Evolutionary conservation across 2,888 invertebrate genomes (phyloP), one percentile per base, ranked within the genome.

Genomic region (Amphipyra berbera): DNA sequence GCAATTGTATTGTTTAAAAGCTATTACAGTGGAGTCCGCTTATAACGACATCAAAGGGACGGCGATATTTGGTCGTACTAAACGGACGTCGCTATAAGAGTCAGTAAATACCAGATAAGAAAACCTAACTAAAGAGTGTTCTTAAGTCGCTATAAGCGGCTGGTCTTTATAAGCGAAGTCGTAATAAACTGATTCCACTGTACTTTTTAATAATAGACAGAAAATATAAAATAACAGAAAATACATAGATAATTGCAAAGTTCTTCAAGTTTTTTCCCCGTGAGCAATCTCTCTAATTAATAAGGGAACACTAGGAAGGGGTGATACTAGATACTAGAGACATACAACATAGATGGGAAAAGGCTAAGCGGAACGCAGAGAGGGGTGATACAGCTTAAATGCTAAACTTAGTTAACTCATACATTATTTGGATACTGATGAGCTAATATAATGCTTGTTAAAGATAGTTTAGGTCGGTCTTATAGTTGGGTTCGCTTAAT

Each of bases 181-280:
- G n/a, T n/a, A n/a, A n/a, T n/a, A n/a, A n/a, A n/a, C n/a, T n/a
- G n/a, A n/a, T n/a, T n/a, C n/a, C n/a, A n/a, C n/a, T n/a, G n/a
- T n/a, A n/a, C n/a, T n/a, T 21, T 13, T 2, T 9, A 35, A 60
- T 6, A 41, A 47, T 33, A 37, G 10, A 15, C 6, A 45, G 5
- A 55, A 63, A 48, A 55, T 14, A 42, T 9, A 41, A 41, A n/a
- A n/a, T n/a, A n/a, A n/a, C n/a, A n/a, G n/a, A 50, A 54, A 46
- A 50, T 21, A 47, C 14, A 21, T 37, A 15, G 30, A n/a, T 49
- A 53, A 46, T 67, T 54, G 15, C 49, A 41, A 54, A 58, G 53
- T 30, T 62, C 46, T 12, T 15, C 21, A 48, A 33, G 14, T 52
- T 15, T 14, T 8, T 14, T 37, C 54, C 54, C 42, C 12, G 40